Conservation (phyloP, 2,888 invertebrate species). For the Phanerotoma sp. region DNA sequence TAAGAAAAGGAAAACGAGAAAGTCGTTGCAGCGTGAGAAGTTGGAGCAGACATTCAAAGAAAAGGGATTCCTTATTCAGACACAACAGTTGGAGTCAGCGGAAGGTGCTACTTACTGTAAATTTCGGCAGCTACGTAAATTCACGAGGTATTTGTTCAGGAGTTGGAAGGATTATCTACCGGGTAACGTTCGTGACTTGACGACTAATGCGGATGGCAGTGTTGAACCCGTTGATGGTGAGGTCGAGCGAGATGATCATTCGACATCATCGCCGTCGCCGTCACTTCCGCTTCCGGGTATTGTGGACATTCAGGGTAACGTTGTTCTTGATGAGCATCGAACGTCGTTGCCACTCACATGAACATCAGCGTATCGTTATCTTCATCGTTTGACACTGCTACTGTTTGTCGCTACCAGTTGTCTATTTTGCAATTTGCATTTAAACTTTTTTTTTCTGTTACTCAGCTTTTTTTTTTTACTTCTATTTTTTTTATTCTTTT, state of each 20-base stretch:
- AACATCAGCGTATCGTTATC: slow-evolving; percentile 21
- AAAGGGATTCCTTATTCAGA: slow-evolving; percentile 90
- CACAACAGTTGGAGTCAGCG: slow-evolving; percentile 88
- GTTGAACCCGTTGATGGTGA: slow-evolving; percentile 38
- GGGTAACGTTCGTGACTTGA: slow-evolving; percentile 64
- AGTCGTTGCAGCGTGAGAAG: slow-evolving; percentile 83
- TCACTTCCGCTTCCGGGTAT: slow-evolving; percentile 35
- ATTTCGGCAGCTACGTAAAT: slow-evolving; percentile 85
- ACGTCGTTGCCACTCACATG: slow-evolving; percentile 47
- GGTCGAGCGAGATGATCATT: slow-evolving; percentile 36
- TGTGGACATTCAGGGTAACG: slow-evolving; percentile 39
- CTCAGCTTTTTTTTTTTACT: not conserved
- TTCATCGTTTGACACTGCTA: not conserved
- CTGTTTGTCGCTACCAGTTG: not conserved
- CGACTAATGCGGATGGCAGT: slow-evolving; percentile 35
- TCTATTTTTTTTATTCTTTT: not conserved
- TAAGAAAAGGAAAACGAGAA: slow-evolving; percentile 74
- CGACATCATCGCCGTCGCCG: slow-evolving; percentile 25
- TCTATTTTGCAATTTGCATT: not conserved
- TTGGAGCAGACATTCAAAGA: slow-evolving; percentile 91
- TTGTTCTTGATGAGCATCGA: slow-evolving; percentile 44
- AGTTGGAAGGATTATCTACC: slow-evolving; percentile 94
- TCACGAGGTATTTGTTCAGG: slow-evolving; percentile 86
- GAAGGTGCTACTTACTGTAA: slow-evolving; percentile 94
- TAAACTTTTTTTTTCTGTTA: not conserved